Evolutionary conservation across 2,888 invertebrate species (phyloP).

Genomic region (Eupeodes latifasciatus): DNA sequence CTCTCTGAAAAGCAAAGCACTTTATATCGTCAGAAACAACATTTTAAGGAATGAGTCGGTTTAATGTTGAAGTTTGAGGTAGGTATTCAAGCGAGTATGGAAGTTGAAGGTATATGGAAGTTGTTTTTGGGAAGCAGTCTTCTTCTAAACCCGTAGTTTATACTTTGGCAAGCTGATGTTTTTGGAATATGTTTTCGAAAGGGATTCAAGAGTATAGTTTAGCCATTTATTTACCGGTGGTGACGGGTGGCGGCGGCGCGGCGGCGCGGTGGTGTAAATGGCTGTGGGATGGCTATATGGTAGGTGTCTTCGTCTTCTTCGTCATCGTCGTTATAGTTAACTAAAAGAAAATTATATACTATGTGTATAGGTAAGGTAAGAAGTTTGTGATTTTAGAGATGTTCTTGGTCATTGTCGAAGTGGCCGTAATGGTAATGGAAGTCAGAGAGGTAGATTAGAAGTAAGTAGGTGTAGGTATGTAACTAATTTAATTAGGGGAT

Average conservation of each 20-base stretch:
- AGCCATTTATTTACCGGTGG: conserved; percentile 29
- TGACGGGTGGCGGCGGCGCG: not conserved
- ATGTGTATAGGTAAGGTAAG: not conserved
- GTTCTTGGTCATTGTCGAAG: conserved; percentile 54
- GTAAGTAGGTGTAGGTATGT: not conserved
- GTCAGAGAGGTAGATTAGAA: not conserved
- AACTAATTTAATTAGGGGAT: conserved; percentile 57
- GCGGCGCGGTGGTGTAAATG: too few species aligned
- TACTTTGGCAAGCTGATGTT: conserved; percentile 61
- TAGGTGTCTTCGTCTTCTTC: too few species aligned
- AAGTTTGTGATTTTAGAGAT: conserved; percentile 62
- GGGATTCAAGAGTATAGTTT: conserved; percentile 14
- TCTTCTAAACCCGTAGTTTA: conserved; percentile 43
- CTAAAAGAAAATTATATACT: conserved; percentile 5
- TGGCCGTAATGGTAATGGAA: conserved; percentile 5
- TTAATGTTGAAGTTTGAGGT: conserved; percentile 1
- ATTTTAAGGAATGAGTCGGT: not conserved
- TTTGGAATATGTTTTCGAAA: conserved; percentile 48
- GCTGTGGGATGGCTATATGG: too few species aligned
- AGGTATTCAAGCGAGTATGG: conserved; percentile 21
- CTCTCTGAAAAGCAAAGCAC: conserved; percentile 40
- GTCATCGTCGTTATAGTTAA: conserved; percentile 2
- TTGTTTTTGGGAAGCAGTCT: not conserved
- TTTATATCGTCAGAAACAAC: not conserved
- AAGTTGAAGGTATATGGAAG: not conserved